Evolutionary conservation across 1,140 invertebrate species (phyloP), one percentile per base, ranked within the genome.

Genomic region (Heliconius eleuchia): DNA sequence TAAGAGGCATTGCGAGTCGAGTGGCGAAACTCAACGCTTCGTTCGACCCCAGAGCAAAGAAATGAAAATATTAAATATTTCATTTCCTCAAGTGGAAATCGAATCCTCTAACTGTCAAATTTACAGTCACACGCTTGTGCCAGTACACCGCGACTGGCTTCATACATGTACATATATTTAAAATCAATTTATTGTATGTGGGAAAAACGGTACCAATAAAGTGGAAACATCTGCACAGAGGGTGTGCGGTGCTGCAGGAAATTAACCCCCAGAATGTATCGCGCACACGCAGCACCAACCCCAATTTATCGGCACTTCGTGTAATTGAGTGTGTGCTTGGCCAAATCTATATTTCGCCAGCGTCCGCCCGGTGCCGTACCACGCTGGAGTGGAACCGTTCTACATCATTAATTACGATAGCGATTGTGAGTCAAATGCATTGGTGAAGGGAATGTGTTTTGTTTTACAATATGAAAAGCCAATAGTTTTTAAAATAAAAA

Each of bases 381-480:
- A 87, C 76, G 78, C 84, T 39, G 91, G 90, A 86, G 87, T 88
- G 77, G 89, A 77, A 81, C 88, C 84, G 91, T 89, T 89, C 83
- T 87, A 84, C 88, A 71, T 85, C 89, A 90, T 90, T 91, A 85
- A 85, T 80, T 86, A 78, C 76, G 55, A 78, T 88, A 87, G 87
- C 77, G 85, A 87, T 89, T 86, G 55, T 60, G n/a, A 60, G 55
- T 60, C 60, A 66, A 16, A 23, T 66, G 60, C 27, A 66, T 27
- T 30, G 9, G n/a, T 57, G 23, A 27, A 27, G 27, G 60, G 60
- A 30, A 66, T 30, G 11, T 27, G n/a, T 57, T 8, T 57, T n/a
- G n/a, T 23, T 3, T 23, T 57, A 57, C n/a, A 46, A n/a, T n/a
- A 57, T 23, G 19, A 23, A 57, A 8, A 57, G 16, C 4, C 4